A percentile compares a stretch with the other conserved stretches of the same genome.
These are phyloP conservation scores for Elachura formosa DNA, from an alignment of 2,113 vertebrate genomes.

Conservation along the genomic window DNA sequence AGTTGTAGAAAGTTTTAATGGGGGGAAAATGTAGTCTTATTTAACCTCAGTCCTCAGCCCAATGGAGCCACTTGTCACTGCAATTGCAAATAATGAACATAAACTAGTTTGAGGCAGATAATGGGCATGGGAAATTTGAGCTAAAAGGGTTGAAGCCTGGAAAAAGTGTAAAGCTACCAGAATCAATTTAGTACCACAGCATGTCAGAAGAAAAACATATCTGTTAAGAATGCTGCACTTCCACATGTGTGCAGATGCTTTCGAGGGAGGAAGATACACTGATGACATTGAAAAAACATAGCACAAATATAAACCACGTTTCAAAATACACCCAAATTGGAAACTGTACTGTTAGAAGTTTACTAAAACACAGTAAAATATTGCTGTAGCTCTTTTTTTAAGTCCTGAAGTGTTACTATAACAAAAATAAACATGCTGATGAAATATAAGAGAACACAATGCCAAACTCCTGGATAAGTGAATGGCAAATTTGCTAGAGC, in stretches of 20 bases:
- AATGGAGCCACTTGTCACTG: background rate
- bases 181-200: background rate
- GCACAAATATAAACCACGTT: background rate
- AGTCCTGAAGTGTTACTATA: background rate
- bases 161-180: background rate
- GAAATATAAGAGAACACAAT: background rate
- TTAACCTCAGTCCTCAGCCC: background rate
- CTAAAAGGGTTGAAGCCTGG: background rate
- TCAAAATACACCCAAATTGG: background rate
- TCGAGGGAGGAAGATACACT: background rate
- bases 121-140: background rate
- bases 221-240: background rate
- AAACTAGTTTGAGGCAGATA: background rate
- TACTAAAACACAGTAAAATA: background rate
- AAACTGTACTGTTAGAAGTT: background rate
- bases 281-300: background rate
- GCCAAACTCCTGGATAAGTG: background rate
- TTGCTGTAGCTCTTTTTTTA: background rate
- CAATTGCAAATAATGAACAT: background rate
- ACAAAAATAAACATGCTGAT: background rate
- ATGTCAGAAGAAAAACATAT: background rate
- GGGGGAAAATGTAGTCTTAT: background rate
- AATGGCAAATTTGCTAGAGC: background rate
- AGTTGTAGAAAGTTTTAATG: background rate
- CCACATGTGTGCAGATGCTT: background rate